Base-by-base conservation (phyloP, 2,888 invertebrate species). In the Scelioninae gen. 2 region DNA sequence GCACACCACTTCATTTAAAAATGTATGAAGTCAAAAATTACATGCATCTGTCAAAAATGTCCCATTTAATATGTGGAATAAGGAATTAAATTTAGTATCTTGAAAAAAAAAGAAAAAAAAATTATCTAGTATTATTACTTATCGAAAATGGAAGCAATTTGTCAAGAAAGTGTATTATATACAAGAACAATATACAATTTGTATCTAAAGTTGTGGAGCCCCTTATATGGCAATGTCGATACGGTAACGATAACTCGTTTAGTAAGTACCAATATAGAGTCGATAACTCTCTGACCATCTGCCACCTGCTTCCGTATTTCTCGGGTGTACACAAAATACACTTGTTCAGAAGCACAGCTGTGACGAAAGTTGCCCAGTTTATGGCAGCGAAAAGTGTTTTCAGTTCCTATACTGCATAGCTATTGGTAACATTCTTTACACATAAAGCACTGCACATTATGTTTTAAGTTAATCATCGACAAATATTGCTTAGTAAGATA, bases 201-300 rank as follows among this genome's bases (percentile, higher is more conserved):
- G 19, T 53, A 22, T 45, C 22, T 39, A 28, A 63, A 50, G 48
- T 61, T 50, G 48, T 31, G 41, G 33, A 31, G 43, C 46, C 19
- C 43, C 55, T 39, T 65, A 65, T 60, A 60, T 37, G 69, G 73
- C 69, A 75, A 72, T 68, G 78, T 75, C 79, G 77, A 77, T 81
- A 80, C 80, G 81, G 82, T 83, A 81, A 80, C 80, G 80, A 81
- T 84, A 84, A 84, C 82, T 84, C 81, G 83, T 81, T 82, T 79
- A 80, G 81, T 78, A 78, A 78, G 77, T 77, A 77, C 78, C 79
- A 80, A 81, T 82, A 80, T 76, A 73, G 77, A 81, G 79, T 81
- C 83, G 82, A 83, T 84, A 84, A 82, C 80, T 79, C 78, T 75
- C 74, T 76, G 79, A 76, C 80, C 82, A 81, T 81, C 81, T 83